phyloP scores from a whole-genome alignment of 2,888 invertebrate genomes.

The Aethes cnicana region DNA sequence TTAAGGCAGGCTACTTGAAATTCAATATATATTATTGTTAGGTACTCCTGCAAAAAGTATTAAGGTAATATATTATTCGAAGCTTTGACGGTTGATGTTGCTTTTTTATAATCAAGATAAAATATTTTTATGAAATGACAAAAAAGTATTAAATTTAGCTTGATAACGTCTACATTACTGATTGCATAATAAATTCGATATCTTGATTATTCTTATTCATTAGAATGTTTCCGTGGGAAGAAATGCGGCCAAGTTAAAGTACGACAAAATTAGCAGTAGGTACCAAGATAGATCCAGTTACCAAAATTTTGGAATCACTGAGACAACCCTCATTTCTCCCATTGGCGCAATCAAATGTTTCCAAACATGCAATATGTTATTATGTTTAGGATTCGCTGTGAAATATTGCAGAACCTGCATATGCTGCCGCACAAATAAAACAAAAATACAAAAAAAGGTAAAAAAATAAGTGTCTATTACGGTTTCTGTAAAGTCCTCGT shows the following conservation, averaged over 20 bases:
- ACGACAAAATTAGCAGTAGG: constrained; percentile 57
- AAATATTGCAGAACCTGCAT: constrained; percentile 74
- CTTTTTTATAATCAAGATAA: constrained; percentile 63
- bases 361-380: constrained; percentile 65
- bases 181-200: constrained; percentile 58
- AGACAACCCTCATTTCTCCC: constrained; percentile 55
- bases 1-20: constrained; percentile 47
- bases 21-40: constrained; percentile 58
- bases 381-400: constrained; percentile 70
- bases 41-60: constrained; percentile 66
- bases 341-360: constrained; percentile 46
- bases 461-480: constrained; percentile 55
- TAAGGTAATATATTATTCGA: constrained; percentile 59
- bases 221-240: constrained; percentile 57
- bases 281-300: constrained; percentile 78
- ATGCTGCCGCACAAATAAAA: constrained; percentile 79
- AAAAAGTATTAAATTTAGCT: constrained; percentile 74
- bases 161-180: constrained; percentile 50
- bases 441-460: constrained; percentile 50
- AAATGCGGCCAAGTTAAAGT: constrained; percentile 53
- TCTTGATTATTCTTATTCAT: constrained; percentile 46
- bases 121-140: constrained; percentile 79
- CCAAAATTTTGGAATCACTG: constrained; percentile 54
- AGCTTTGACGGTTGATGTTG: constrained; percentile 59
- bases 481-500: constrained; percentile 58